A percentile compares a stretch with the other conserved stretches of the same genome.
phyloP scores from a whole-genome alignment of 1,140 invertebrate species.

The Thaumetopoea pityocampa region DNA sequence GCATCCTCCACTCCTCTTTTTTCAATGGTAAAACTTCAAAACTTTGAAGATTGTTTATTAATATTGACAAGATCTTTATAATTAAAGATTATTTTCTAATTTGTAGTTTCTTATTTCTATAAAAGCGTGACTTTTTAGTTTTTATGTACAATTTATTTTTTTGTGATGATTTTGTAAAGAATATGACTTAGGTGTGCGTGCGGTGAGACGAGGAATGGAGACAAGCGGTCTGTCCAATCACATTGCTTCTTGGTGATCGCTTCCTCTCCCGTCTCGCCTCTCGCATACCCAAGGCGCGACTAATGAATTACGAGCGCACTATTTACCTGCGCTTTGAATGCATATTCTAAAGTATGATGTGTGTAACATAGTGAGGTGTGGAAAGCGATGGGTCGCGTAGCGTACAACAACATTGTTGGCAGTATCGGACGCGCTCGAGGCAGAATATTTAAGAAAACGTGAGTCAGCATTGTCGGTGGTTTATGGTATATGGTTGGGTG shows the following conservation, averaged over 20 bases:
- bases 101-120: no score
- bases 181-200: neutral
- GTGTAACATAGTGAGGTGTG: slow-evolving; percentile 38
- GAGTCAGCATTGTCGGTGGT: slow-evolving; percentile 34
- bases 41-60: no score
- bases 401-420: slow-evolving; percentile 53
- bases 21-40: no score
- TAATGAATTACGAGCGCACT: no score
- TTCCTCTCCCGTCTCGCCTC: no score
- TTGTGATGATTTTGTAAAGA: neutral
- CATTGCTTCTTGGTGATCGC: no score
- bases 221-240: neutral
- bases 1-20: no score
- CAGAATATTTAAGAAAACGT: slow-evolving; percentile 68
- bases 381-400: slow-evolving; percentile 39
- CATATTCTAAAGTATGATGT: slow-evolving; percentile 14
- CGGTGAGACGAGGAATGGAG: neutral
- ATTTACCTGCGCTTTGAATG: no score
- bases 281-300: no score
- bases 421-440: slow-evolving; percentile 56
- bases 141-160: neutral
- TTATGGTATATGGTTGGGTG: slow-evolving; percentile 1
- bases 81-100: no score
- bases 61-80: no score
- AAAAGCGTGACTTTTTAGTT: neutral